Conservation (phyloP, 1,140 invertebrate species). For the Patella vulgata region DNA sequence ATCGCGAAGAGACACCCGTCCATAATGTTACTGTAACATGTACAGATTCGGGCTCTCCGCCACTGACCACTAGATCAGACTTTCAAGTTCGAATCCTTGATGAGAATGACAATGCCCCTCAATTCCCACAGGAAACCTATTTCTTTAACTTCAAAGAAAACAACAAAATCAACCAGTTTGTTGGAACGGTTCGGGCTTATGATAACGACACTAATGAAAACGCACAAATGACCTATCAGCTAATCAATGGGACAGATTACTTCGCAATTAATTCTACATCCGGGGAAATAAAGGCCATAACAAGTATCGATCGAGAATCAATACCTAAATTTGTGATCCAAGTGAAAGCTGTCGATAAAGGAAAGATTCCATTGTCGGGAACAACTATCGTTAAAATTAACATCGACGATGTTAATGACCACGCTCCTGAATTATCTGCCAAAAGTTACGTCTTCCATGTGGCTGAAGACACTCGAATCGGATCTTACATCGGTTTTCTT, state of each 20-base stretch:
- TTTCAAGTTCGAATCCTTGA: slow-evolving; percentile 83
- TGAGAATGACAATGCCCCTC: slow-evolving; percentile 89
- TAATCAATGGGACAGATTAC: slow-evolving; percentile 77
- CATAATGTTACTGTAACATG: slow-evolving; percentile 35
- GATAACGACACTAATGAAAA: slow-evolving; percentile 83
- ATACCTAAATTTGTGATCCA: slow-evolving; percentile 25
- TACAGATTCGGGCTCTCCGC: slow-evolving; percentile 39
- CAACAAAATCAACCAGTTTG: slow-evolving; percentile 11
- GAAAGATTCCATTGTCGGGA: slow-evolving; percentile 27
- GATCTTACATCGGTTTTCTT: slow-evolving; percentile 27
- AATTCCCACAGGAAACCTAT: slow-evolving; percentile 83
- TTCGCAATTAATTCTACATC: slow-evolving; percentile 39
- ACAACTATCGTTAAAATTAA: slow-evolving; percentile 75
- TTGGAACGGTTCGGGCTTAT: slow-evolving; percentile 44
- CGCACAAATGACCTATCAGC: slow-evolving; percentile 78
- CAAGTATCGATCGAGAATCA: slow-evolving; percentile 31
- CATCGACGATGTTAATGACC: slow-evolving; percentile 91
- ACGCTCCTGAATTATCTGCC: slow-evolving; percentile 79
- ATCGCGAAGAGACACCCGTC: slow-evolving; percentile 28
- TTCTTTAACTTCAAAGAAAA: slow-evolving; percentile 68
- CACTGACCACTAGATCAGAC: slow-evolving; percentile 19
- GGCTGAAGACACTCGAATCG: slow-evolving; percentile 25
- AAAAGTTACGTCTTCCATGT: slow-evolving; percentile 26
- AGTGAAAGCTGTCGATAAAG: slow-evolving; percentile 32
- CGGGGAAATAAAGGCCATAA: slow-evolving; percentile 23